These are phyloP conservation scores for Elaphurus davidianus DNA, from an alignment of 2,113 vertebrate genomes.

Conservation along the genomic window DNA sequence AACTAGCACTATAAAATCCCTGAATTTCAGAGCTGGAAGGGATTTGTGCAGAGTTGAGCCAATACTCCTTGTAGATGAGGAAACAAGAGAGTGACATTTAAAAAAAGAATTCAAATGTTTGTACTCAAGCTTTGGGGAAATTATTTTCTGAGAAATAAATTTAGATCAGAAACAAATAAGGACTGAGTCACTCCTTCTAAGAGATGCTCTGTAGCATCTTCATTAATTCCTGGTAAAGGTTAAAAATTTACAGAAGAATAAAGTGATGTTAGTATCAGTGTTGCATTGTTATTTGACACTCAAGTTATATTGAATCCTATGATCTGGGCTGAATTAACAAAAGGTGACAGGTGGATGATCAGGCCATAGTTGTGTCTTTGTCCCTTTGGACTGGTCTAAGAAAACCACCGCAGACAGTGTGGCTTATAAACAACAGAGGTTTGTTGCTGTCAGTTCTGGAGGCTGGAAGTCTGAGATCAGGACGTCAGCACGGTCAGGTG, in stretches of 20 bases:
- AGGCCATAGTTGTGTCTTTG: background rate
- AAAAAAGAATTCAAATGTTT: background rate
- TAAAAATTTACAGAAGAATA: background rate
- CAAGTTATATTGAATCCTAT: background rate
- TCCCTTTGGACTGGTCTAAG: background rate
- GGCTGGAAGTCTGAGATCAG: background rate
- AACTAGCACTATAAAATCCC: background rate
- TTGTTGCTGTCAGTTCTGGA: background rate
- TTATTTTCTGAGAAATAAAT: background rate
- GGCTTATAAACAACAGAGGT: background rate
- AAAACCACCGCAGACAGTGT: background rate
- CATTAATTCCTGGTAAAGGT: background rate
- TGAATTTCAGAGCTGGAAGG: background rate
- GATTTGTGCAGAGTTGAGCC: background rate
- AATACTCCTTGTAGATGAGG: background rate
- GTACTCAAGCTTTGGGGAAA: background rate
- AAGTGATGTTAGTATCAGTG: background rate
- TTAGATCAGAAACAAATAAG: background rate
- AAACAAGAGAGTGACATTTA: background rate
- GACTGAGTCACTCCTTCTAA: background rate
- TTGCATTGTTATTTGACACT: background rate
- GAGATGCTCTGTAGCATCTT: background rate
- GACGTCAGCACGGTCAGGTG: too few species aligned
- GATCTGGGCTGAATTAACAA: background rate
- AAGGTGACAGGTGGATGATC: background rate